Evolutionary conservation across 2,113 vertebrate species (phyloP).

Genomic region (Amblyopsis rosae): DNA sequence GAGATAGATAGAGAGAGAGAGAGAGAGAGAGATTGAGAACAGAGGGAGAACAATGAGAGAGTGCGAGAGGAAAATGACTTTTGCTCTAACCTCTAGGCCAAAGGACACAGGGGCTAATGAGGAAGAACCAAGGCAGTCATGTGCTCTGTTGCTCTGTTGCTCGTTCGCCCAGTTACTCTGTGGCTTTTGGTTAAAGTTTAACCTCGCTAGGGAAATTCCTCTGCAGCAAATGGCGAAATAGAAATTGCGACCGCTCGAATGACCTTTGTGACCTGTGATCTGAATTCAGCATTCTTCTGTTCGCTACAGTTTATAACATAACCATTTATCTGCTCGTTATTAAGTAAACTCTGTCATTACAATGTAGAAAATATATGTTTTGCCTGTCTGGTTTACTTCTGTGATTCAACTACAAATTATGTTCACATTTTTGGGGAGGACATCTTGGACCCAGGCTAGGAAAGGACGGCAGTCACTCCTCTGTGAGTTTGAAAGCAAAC

Average conservation of each 20-base stretch:
- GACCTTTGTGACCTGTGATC: neutral
- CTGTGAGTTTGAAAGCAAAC: too few relatives aligned
- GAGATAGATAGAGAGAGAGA: too few relatives aligned
- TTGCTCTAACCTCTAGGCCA: conserved; percentile 55
- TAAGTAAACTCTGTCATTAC: too few relatives aligned
- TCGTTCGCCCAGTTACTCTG: conserved; percentile 24
- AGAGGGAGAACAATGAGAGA: neutral
- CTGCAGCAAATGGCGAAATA: conserved; percentile 26
- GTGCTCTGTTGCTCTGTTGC: conserved; percentile 46
- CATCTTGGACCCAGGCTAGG: too few relatives aligned
- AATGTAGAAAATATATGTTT: too few relatives aligned
- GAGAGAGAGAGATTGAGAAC: neutral
- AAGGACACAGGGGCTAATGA: conserved; percentile 69
- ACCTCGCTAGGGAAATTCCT: conserved; percentile 68
- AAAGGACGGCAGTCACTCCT: too few relatives aligned
- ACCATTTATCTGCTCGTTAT: too few relatives aligned
- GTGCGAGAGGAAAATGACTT: conserved; percentile 24
- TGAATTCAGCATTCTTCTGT: too few relatives aligned
- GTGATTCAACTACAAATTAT: too few relatives aligned
- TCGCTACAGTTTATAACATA: too few relatives aligned
- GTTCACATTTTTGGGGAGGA: too few relatives aligned
- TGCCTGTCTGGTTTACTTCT: too few relatives aligned
- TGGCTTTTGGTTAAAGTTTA: conserved; percentile 68
- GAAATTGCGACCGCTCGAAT: neutral
- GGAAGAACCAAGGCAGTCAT: conserved; percentile 60